Base-by-base conservation (phyloP, 2,113 vertebrate species). In the Rhea americana region DNA sequence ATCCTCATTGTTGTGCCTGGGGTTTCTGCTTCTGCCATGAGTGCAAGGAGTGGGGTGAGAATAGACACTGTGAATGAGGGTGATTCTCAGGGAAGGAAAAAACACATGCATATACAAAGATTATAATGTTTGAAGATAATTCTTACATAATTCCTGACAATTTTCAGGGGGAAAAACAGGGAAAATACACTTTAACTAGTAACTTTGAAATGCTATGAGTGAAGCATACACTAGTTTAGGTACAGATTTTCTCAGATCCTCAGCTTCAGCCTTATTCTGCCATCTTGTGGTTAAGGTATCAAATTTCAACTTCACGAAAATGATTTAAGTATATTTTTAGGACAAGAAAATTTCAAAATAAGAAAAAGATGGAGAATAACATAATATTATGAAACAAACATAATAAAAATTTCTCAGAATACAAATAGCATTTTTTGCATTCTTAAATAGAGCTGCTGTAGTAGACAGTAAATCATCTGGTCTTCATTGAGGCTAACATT, bases 201-300 rank as follows among this genome's bases (percentile, higher is more conserved):
- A 3, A 5, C 18, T 61, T 59, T 32, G 78, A 50, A 67, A 53
- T 2, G 26, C 39, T 13, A 4, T 11, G 5, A 4, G 3, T 4
- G 7, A 81, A 75, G 30, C 1, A 24, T 41, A 5, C 48, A 20
- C 0, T 1, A 8, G 15, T 6, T 32, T 0, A 1, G 43, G 16
- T 9, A 13, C 59, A 1, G 32, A 8, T 5, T 45, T 21, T 41
- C 62, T 3, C 53, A 30, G 48, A 4, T 5, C 35, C 9, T 53
- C 30, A 82, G 86, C 35, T 35, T 71, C 80, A 85, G 91, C 87
- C 87, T 93, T 95, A 65, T 66, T 86, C 96, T 97, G 98, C 98
- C 98, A 98, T 94, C 98, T 97, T 93, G 97, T 89, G 98, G 89
- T 78, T 28, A 51, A 48, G 8, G 6, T 0, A 3, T 22, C 11